phyloP scores from a whole-genome alignment of 2,888 invertebrate species.

The Megaustenia siamemsis region DNA sequence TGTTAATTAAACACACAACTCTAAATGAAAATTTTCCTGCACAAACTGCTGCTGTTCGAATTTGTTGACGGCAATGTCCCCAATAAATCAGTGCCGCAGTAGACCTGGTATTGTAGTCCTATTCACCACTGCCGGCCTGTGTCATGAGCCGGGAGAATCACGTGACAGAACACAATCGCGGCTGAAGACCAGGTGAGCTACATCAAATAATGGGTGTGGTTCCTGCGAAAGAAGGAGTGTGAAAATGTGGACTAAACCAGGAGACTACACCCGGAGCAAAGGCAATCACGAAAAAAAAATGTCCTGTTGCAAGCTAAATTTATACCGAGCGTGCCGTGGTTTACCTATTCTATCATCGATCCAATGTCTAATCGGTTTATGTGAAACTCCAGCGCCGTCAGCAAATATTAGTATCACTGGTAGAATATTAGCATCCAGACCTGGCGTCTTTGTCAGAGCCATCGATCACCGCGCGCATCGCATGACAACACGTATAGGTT shows the following conservation, averaged over 20 bases:
- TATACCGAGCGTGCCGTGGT: slow-evolving; percentile 1
- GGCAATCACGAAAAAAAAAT: slow-evolving; percentile 26
- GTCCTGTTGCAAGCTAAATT: slow-evolving; percentile 18
- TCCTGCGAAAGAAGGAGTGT: neutral
- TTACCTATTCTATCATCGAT: neutral
- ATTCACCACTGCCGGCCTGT: too few relatives aligned
- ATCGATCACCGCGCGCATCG: neutral
- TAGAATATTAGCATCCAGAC: neutral
- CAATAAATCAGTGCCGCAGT: too few relatives aligned
- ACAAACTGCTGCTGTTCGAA: too few relatives aligned
- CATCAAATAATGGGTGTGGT: slow-evolving; percentile 40
- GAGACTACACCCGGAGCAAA: too few relatives aligned
- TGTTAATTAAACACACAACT: too few relatives aligned
- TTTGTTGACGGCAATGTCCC: too few relatives aligned
- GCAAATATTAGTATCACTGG: neutral
- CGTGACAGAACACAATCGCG: slow-evolving; percentile 71
- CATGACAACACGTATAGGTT: slow-evolving; percentile 19
- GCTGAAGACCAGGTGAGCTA: slow-evolving; percentile 42
- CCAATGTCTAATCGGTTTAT: slow-evolving; percentile 19
- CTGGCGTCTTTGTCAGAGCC: neutral
- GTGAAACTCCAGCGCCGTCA: neutral
- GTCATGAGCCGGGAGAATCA: slow-evolving; percentile 58
- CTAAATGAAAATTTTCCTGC: too few relatives aligned
- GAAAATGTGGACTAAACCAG: neutral
- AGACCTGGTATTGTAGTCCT: too few relatives aligned